Conservation (phyloP, 64 coral and sea anemone genomes). For the Actinia equina region DNA sequence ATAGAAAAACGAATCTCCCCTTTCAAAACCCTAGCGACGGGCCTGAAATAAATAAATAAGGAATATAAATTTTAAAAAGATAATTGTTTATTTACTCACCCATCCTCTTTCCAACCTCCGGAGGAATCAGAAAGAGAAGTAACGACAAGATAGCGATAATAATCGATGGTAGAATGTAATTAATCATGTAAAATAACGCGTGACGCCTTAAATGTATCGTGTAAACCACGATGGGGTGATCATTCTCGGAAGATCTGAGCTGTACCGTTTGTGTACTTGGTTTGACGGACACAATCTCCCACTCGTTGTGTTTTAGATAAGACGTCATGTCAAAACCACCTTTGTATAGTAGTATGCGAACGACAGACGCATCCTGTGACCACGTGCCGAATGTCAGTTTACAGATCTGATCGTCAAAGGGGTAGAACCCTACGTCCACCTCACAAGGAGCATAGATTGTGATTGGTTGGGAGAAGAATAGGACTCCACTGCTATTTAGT, state of each 20-base stretch:
- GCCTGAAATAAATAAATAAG: no score
- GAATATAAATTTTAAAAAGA: no score
- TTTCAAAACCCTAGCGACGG: no score
- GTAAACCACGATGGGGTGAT: slow-evolving; percentile 15
- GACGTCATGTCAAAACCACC: slow-evolving; percentile 38
- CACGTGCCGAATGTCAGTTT: slow-evolving; percentile 66
- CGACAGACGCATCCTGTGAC: slow-evolving; percentile 40
- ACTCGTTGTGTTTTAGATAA: slow-evolving; percentile 68
- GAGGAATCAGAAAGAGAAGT: slow-evolving; percentile 90
- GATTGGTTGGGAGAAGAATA: slow-evolving; percentile 50
- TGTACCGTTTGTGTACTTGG: neutral
- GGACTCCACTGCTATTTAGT: slow-evolving; percentile 23
- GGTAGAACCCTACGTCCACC: slow-evolving; percentile 61
- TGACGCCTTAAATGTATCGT: slow-evolving; percentile 52
- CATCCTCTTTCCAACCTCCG: slow-evolving; percentile 98
- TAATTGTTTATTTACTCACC: slow-evolving; percentile 36
- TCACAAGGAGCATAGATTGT: slow-evolving; percentile 63
- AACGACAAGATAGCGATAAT: slow-evolving; percentile 53
- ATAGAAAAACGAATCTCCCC: no score
- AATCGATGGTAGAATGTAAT: slow-evolving; percentile 75
- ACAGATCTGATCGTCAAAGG: slow-evolving; percentile 86
- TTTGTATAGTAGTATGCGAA: slow-evolving; percentile 28
- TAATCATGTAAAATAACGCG: slow-evolving; percentile 72
- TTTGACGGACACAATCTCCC: slow-evolving; percentile 52
- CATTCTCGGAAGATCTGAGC: neutral